Evolutionary conservation across 2,888 invertebrate species (phyloP).

Genomic region (Apamea anceps): DNA sequence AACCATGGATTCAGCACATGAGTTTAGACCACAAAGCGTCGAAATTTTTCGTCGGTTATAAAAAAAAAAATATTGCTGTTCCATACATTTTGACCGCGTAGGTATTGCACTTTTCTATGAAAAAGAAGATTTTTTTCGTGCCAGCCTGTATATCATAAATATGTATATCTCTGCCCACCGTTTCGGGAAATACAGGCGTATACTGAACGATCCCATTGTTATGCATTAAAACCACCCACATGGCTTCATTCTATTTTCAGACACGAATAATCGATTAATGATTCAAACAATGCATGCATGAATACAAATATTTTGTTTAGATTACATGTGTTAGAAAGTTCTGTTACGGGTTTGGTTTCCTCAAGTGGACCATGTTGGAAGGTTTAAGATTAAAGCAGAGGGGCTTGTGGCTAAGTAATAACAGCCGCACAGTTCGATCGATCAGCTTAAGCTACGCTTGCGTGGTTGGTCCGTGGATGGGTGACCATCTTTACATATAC

Average conservation of each 20-base stretch:
- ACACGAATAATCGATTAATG: slow-evolving; percentile 30
- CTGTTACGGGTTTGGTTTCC: no score
- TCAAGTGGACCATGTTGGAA: no score
- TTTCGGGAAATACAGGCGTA: not conserved
- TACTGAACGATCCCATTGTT: slow-evolving; percentile 10
- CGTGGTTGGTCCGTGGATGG: not conserved
- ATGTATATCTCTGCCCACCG: no score
- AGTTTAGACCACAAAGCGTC: no score
- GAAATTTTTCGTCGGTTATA: no score
- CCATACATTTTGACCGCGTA: no score
- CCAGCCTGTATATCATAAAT: no score
- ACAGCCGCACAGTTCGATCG: not conserved
- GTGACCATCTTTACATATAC: not conserved
- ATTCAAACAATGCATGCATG: slow-evolving; percentile 24
- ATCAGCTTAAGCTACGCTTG: not conserved
- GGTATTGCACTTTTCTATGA: no score
- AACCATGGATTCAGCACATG: no score
- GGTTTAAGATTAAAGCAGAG: not conserved
- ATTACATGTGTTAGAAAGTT: not conserved
- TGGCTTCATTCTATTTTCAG: slow-evolving; percentile 30
- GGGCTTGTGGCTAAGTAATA: not conserved
- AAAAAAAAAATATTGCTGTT: no score
- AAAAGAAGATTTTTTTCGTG: no score
- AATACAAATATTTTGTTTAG: slow-evolving; percentile 26
- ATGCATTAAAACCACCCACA: slow-evolving; percentile 14